These are phyloP conservation scores for Itoplectis maculator DNA, from an alignment of 2,888 invertebrate species.

Conservation along the genomic window DNA sequence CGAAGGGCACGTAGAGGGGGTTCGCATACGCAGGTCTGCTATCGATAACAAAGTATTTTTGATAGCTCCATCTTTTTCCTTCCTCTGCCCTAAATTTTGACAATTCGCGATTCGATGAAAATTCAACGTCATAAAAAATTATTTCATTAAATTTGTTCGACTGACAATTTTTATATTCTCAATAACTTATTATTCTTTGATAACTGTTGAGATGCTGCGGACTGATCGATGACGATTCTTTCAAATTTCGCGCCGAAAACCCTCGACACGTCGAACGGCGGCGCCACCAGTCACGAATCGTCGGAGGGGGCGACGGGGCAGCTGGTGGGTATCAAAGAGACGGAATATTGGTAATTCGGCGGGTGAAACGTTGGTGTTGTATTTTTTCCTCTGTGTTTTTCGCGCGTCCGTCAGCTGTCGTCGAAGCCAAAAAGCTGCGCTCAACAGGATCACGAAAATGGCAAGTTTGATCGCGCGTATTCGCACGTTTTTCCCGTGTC, in stretches of 20 bases:
- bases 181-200: too few species aligned
- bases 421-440: not conserved
- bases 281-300: constrained; percentile 41
- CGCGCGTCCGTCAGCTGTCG: constrained; percentile 63
- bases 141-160: not conserved
- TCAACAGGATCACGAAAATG: constrained; percentile 40
- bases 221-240: too few species aligned
- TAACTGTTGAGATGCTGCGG: too few species aligned
- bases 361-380: constrained; percentile 48
- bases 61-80: too few species aligned
- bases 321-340: constrained; percentile 26
- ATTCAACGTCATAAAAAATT: too few species aligned
- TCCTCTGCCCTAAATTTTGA: too few species aligned
- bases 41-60: too few species aligned
- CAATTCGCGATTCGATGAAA: too few species aligned
- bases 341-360: constrained; percentile 60
- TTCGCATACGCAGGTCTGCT: too few species aligned
- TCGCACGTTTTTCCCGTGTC: not conserved
- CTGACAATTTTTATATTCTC: too few species aligned
- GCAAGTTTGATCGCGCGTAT: constrained; percentile 10
- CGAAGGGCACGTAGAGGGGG: too few species aligned
- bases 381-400: constrained; percentile 56
- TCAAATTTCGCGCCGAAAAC: too few species aligned
- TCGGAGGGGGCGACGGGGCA: constrained; percentile 3
- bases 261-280: constrained; percentile 31